Evolutionary conservation across 1,140 invertebrate genomes (phyloP), one percentile per base, ranked within the genome.

Genomic region (Tachypleus tridentatus): DNA sequence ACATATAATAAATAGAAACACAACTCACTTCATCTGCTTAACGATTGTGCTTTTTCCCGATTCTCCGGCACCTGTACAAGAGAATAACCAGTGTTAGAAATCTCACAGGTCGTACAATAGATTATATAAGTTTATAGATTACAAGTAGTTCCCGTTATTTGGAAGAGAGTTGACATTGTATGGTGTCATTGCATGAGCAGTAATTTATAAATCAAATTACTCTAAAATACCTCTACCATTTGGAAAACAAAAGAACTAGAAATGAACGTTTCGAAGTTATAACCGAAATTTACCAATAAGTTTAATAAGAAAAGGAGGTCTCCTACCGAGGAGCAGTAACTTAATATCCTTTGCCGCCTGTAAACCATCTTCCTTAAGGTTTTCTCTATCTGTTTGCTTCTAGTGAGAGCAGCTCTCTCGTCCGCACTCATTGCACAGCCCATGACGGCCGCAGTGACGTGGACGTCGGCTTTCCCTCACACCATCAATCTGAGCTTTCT

Each of bases 301-400:
- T 54, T 7, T 8, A 1, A n/a, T n/a, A 54, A 8, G 53, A 54
- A 54, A 54, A 54, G 53, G 50, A n/a, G 0, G n/a, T 79, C 83
- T 84, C 83, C 84, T 84, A 97, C 95, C 97, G 74, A 99, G 85
- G 71, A 99, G 85, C 72, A 99, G 82, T 72, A 99, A 84, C 83
- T 99, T 99, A 77, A 99, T 98, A 82, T 99, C 97, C 83, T 98
- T 99, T 74, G 96, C 95, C 58, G 96, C 96, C 79, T 98, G 95
- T 71, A 98, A 89, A 61, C 94, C 95, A 84, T 99, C 97, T 80
- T 99, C 97, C 81, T 99, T 99, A 65, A 99, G 85, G 80, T 98
- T 97, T 94, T 98, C 81, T 99, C 97, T 74, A 99, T 98, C 80
- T 89, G 89, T 82, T 97, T 97, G 83, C 92, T 97, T 76, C 94